These are phyloP conservation scores for Caenorhabditis zanzibari DNA, from an alignment of 2,888 invertebrate genomes.

Conservation along the genomic window DNA sequence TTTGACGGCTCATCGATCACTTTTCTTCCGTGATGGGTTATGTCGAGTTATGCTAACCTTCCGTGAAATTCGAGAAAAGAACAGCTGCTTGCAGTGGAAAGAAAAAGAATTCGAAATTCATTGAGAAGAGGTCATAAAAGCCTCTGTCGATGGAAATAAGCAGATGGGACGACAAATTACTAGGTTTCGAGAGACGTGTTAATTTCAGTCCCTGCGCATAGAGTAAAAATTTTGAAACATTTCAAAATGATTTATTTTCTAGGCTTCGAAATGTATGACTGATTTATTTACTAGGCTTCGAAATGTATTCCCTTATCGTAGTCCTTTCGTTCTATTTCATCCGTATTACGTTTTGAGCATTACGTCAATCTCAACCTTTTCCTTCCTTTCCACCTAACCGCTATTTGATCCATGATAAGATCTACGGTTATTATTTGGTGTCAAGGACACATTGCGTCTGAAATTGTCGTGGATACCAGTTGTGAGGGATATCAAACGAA, in stretches of 20 bases:
- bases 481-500: not conserved
- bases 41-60: conserved; percentile 53
- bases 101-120: conserved; percentile 22
- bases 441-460: conserved; percentile 38
- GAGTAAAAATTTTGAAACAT: too few species aligned
- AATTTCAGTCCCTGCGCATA: too few species aligned
- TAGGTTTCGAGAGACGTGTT: conserved; percentile 9
- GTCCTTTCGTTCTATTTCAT: not conserved
- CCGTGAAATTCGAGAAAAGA: conserved; percentile 49
- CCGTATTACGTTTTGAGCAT: conserved; percentile 36
- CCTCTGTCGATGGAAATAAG: conserved; percentile 8
- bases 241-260: too few species aligned
- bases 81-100: conserved; percentile 35
- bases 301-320: conserved; percentile 5
- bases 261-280: too few species aligned
- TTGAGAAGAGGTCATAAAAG: not conserved
- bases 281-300: conserved; percentile 28
- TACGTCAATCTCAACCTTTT: conserved; percentile 38
- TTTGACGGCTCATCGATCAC: conserved; percentile 48
- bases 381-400: not conserved
- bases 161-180: conserved; percentile 48
- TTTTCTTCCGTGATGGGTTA: conserved; percentile 51
- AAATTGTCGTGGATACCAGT: too few species aligned
- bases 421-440: not conserved
- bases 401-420: conserved; percentile 16